These are phyloP conservation scores for Anoplius nigerrimus DNA, from an alignment of 2,888 invertebrate species.

Conservation along the genomic window DNA sequence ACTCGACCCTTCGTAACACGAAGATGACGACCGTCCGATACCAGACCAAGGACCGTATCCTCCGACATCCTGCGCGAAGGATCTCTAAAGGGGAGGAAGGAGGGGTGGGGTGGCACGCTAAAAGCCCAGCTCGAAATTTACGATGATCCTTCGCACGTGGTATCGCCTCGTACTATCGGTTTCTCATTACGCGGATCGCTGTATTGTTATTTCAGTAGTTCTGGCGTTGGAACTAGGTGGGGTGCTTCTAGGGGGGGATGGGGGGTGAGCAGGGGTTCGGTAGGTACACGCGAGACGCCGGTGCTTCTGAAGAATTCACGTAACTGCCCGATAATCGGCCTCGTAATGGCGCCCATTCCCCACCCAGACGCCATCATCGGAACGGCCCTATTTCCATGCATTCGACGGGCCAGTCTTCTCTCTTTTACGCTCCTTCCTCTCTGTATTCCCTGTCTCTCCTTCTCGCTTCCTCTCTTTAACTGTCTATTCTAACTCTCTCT, in stretches of 20 bases:
- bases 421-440: not conserved
- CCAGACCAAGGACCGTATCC: constrained; percentile 19
- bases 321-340: constrained; percentile 60
- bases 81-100: too few relatives aligned
- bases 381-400: constrained; percentile 54
- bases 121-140: constrained; percentile 41
- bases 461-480: not conserved
- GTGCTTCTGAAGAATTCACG: constrained; percentile 52
- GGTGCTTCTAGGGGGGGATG: constrained; percentile 10
- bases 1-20: constrained; percentile 23
- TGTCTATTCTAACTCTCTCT: too few relatives aligned
- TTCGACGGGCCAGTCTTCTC: constrained; percentile 18
- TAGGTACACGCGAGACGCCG: constrained; percentile 15
- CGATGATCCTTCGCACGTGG: constrained; percentile 44
- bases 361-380: constrained; percentile 44
- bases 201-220: constrained; percentile 55
- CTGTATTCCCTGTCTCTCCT: not conserved
- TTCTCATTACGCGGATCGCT: constrained; percentile 60
- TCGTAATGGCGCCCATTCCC: constrained; percentile 51
- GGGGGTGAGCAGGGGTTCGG: not conserved
- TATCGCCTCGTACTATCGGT: constrained; percentile 55
- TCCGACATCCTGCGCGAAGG: too few relatives aligned
- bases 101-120: not conserved
- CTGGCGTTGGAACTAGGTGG: constrained; percentile 16
- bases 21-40: constrained; percentile 47